These are phyloP conservation scores for Chlamydotis undulata DNA, from an alignment of 2,113 vertebrate genomes.

Conservation along the genomic window DNA sequence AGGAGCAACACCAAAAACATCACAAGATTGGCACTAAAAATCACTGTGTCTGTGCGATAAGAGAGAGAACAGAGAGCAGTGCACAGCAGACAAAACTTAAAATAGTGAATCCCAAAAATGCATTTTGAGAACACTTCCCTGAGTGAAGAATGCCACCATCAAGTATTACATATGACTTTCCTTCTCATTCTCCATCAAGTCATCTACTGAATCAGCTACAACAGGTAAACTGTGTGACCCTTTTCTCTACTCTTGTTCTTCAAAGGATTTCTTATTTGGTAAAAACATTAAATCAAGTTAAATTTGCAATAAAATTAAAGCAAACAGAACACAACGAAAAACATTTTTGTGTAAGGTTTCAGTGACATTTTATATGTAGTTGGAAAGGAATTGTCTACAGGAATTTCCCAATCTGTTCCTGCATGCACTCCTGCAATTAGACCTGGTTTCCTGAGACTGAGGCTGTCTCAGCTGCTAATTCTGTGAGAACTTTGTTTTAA, in stretches of 20 bases:
- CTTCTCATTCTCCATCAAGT: not conserved
- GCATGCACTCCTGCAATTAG: not conserved
- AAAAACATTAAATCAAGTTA: not conserved
- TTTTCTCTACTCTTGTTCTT: not conserved
- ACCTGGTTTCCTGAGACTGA: not conserved
- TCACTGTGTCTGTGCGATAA: accelerated
- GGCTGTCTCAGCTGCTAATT: not conserved
- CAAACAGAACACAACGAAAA: not conserved
- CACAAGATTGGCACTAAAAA: not conserved
- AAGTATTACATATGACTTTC: not conserved
- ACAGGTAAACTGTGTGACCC: not conserved
- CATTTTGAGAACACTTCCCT: not conserved
- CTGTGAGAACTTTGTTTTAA: constrained; percentile 3
- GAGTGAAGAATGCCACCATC: not conserved
- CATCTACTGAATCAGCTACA: not conserved
- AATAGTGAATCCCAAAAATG: not conserved
- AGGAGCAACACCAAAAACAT: not conserved
- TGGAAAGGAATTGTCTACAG: not conserved
- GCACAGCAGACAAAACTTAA: not conserved
- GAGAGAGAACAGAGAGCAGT: not conserved
- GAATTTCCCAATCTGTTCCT: not conserved
- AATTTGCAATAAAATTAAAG: not conserved
- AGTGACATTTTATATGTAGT: not conserved
- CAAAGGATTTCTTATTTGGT: not conserved
- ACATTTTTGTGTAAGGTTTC: not conserved